These are phyloP conservation scores for Ptyas mucosa DNA, from an alignment of 2,113 vertebrate species.

Conservation along the genomic window DNA sequence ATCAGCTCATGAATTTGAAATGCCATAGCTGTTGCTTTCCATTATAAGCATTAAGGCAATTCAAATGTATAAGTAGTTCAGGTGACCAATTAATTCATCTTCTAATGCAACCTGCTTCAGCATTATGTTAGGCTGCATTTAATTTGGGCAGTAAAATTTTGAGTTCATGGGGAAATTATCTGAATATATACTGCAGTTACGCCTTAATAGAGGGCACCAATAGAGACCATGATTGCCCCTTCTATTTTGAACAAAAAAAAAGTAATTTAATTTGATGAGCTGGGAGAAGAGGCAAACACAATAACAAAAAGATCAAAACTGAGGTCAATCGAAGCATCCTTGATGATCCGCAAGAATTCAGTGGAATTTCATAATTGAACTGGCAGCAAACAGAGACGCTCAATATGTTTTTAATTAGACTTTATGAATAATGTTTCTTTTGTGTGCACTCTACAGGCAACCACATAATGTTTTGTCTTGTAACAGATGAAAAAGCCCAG, in stretches of 20 bases:
- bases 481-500: slow-evolving; percentile 40
- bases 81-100: neutral
- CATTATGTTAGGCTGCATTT: neutral
- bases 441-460: slow-evolving; percentile 47
- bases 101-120: neutral
- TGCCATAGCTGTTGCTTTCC: neutral
- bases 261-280: slow-evolving; percentile 23
- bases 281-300: slow-evolving; percentile 47
- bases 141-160: slow-evolving; percentile 26
- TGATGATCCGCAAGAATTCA: slow-evolving; percentile 7
- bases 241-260: slow-evolving; percentile 39
- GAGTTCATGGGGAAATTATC: slow-evolving; percentile 33
- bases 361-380: slow-evolving; percentile 57
- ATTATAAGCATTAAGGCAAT: neutral
- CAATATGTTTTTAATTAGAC: slow-evolving; percentile 65
- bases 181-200: slow-evolving; percentile 50
- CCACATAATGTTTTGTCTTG: slow-evolving; percentile 45
- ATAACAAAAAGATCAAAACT: slow-evolving; percentile 47
- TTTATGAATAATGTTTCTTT: slow-evolving; percentile 52
- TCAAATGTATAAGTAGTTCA: neutral
- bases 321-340: slow-evolving; percentile 42
- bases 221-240: slow-evolving; percentile 55
- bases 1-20: neutral
- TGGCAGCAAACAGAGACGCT: slow-evolving; percentile 53
- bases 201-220: slow-evolving; percentile 48